A percentile compares a stretch with the other conserved stretches of the same genome.
Conservation (phyloP, 2,797 vertebrate genomes). For the Sebastes diaconus region DNA sequence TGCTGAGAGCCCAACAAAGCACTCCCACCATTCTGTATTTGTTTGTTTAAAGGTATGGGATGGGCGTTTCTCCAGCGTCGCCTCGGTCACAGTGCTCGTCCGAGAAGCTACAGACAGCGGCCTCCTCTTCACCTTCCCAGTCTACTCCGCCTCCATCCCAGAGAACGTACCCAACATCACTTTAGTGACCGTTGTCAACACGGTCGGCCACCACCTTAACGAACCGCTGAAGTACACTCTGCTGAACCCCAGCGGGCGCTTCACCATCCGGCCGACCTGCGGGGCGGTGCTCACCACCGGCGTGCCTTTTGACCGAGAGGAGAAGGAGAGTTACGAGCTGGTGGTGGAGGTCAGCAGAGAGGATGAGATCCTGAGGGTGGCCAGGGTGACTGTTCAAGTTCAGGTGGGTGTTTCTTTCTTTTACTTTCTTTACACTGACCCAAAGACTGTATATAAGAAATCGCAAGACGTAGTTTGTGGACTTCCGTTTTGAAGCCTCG, state of each 20-base stretch:
- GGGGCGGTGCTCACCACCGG: constrained; percentile 93
- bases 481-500: too few relatives aligned
- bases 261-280: constrained; percentile 90
- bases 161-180: constrained; percentile 89
- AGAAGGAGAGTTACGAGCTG: constrained; percentile 88
- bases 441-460: too few relatives aligned
- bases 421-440: background rate
- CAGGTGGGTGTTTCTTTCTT: constrained; percentile 71
- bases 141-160: constrained; percentile 86
- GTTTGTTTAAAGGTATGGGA: constrained; percentile 78
- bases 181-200: constrained; percentile 87
- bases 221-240: constrained; percentile 92
- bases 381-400: constrained; percentile 89
- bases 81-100: constrained; percentile 89
- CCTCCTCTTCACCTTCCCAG: constrained; percentile 87
- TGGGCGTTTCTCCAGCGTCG: constrained; percentile 87
- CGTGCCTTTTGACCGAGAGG: constrained; percentile 92
- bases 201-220: constrained; percentile 90
- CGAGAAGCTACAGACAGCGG: constrained; percentile 90
- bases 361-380: constrained; percentile 84
- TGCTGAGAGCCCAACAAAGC: background rate
- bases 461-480: too few relatives aligned
- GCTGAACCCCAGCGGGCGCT: constrained; percentile 90
- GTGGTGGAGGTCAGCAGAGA: constrained; percentile 92
- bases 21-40: background rate